A percentile compares a stretch with the other conserved stretches of the same genome.
Conservation (phyloP, 2,888 invertebrate genomes). For the Arge pagana region DNA sequence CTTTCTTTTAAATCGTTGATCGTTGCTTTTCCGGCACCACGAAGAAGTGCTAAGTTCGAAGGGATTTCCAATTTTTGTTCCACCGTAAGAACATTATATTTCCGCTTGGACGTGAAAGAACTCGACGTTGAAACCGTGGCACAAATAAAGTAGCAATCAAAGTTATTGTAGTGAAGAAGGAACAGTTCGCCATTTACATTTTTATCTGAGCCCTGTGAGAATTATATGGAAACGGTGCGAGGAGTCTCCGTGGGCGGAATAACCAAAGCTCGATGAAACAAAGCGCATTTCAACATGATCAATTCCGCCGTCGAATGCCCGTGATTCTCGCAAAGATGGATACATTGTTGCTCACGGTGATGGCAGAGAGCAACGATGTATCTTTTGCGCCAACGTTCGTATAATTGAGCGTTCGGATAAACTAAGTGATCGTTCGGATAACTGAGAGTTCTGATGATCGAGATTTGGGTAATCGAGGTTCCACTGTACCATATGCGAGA, state of each 20-base stretch:
- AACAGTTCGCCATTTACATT: conserved; percentile 15
- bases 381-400: conserved; percentile 1
- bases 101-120: too few relatives aligned
- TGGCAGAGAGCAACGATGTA: conserved; percentile 14
- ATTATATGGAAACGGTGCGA: conserved; percentile 14
- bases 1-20: too few relatives aligned
- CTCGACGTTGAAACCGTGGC: conserved; percentile 13
- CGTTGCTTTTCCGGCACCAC: too few relatives aligned
- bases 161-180: conserved; percentile 8
- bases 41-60: too few relatives aligned
- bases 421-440: too few relatives aligned
- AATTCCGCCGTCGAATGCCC: conserved; percentile 5
- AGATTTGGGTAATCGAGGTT: too few relatives aligned
- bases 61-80: too few relatives aligned
- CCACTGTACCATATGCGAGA: too few relatives aligned
- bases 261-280: conserved; percentile 18
- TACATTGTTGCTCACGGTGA: conserved; percentile 17
- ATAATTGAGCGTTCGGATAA: too few relatives aligned
- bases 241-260: conserved; percentile 10
- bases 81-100: too few relatives aligned
- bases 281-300: conserved; percentile 14
- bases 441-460: too few relatives aligned
- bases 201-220: conserved; percentile 6
- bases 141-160: too few relatives aligned
- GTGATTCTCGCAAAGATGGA: conserved; percentile 17